Evolutionary conservation across 35 echinoderm and acorn worm genomes (phyloP).

Genomic region (Apostichopus parvimensis): DNA sequence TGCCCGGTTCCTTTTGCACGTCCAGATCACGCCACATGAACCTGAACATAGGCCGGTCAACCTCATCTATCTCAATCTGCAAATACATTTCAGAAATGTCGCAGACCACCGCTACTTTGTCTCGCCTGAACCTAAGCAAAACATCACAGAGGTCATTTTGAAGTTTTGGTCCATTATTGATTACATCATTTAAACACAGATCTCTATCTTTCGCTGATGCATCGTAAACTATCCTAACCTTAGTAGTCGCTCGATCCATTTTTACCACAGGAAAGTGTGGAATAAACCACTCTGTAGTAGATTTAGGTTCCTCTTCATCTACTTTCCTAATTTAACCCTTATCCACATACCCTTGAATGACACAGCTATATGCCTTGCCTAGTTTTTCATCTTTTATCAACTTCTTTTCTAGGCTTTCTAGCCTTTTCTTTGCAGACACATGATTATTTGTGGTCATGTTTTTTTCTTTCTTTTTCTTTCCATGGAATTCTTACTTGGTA

Average conservation of each 20-base stretch:
- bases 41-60: constrained; percentile 28
- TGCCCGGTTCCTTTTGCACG: background rate
- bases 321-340: constrained; percentile 55
- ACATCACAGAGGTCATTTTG: constrained; percentile 52
- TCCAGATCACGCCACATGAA: constrained; percentile 52
- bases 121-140: background rate
- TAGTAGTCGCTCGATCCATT: constrained; percentile 36
- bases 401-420: constrained; percentile 5
- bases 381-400: constrained; percentile 21
- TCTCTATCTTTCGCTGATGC: constrained; percentile 38
- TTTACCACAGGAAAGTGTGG: constrained; percentile 64
- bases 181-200: constrained; percentile 57
- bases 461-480: no score
- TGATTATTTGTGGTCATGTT: background rate
- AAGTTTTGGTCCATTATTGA: constrained; percentile 54
- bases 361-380: constrained; percentile 18
- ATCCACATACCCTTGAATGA: constrained; percentile 6
- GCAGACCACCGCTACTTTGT: constrained; percentile 24
- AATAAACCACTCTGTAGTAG: constrained; percentile 26
- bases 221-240: constrained; percentile 53
- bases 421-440: constrained; percentile 7
- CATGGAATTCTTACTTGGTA: constrained; percentile 40
- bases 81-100: constrained; percentile 33
- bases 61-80: background rate
- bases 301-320: background rate